Base-by-base conservation (phyloP, 1,140 invertebrate genomes). In the Ctenoplectra terminalis region DNA sequence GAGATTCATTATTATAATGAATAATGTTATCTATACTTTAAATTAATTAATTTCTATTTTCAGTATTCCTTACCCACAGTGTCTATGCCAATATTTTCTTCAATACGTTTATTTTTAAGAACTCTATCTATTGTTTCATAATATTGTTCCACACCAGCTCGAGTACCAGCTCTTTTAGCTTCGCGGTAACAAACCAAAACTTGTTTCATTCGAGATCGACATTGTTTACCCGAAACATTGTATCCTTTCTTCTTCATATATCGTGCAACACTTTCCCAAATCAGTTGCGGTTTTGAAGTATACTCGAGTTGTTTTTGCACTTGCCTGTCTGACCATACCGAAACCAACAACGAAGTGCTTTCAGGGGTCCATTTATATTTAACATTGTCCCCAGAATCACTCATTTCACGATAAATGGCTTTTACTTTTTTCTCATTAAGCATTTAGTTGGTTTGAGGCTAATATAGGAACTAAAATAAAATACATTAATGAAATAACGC, bases 301-400 rank as follows among this genome's bases (percentile, higher is more conserved):
- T 91, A 92, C 13, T 92, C 90, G 2, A 94, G 76, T 66, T 94
- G 92, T 34, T 94, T 93, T 74, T 94, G 93, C 9, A 94, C 93
- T 70, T 94, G 93, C 26, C 89, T 92, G 52, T 94, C 93, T 0
- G 92, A 90, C 93, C 93, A 94, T 0, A 94, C 90, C 0, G 92
- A 94, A 3, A 94, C 93, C 26, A 94, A 76, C 4, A 94, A 86
- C 8, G 91, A 85, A 2, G 93, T 94, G 54, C 93, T 93, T 23
- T 94, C 93, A 8, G 92, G 91, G 0, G 92, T 93, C 93, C 93
- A 94, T 75, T 94, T 94, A 71, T 93, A 94, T 67, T 94, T 94
- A 13, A 72, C 52, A 81, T 79, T 88, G 15, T 92, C 90, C 20
- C 88, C 83, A 48, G 72, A 83, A 58, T 92, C 89, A 52, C 87